Conservation (phyloP, 2,888 invertebrate genomes). For the Tridacna gigas region DNA sequence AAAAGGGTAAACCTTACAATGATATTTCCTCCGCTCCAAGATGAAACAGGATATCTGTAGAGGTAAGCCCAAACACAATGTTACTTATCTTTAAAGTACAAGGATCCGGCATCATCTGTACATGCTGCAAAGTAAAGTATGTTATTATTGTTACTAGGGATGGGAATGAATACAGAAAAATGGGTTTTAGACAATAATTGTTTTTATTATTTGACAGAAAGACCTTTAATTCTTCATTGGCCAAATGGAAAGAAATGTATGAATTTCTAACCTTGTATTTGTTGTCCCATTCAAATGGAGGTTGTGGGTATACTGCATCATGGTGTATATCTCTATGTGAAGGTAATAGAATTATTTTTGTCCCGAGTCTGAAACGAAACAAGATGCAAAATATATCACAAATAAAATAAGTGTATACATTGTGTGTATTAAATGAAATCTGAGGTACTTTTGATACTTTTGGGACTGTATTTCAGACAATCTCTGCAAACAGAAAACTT, state of each 20-base stretch:
- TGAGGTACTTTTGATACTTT: too few relatives aligned
- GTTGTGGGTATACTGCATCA: constrained; percentile 93
- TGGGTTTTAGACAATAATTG: too few relatives aligned
- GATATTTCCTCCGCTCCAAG: constrained; percentile 92
- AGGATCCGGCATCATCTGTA: constrained; percentile 92
- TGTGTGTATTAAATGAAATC: too few relatives aligned
- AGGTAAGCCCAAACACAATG: constrained; percentile 91
- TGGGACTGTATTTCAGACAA: too few relatives aligned
- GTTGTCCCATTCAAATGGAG: constrained; percentile 86
- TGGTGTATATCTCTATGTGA: constrained; percentile 92
- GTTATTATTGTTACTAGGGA: too few relatives aligned
- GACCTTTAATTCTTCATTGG: too few relatives aligned
- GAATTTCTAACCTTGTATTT: constrained; percentile 35
- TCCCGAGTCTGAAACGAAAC: constrained; percentile 79
- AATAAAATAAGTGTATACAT: too few relatives aligned
- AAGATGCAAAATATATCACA: too few relatives aligned
- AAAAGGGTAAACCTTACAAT: constrained; percentile 45
- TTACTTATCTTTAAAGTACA: constrained; percentile 92
- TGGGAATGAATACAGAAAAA: too few relatives aligned
- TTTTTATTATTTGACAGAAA: too few relatives aligned
- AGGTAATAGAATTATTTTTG: constrained; percentile 91
- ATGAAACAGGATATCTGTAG: constrained; percentile 93
- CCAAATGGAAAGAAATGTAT: too few relatives aligned
- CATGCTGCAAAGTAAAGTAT: constrained; percentile 66
- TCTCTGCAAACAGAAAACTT: too few relatives aligned